Conservation (phyloP, 2,113 vertebrate genomes). For the Cavia porcellus region DNA sequence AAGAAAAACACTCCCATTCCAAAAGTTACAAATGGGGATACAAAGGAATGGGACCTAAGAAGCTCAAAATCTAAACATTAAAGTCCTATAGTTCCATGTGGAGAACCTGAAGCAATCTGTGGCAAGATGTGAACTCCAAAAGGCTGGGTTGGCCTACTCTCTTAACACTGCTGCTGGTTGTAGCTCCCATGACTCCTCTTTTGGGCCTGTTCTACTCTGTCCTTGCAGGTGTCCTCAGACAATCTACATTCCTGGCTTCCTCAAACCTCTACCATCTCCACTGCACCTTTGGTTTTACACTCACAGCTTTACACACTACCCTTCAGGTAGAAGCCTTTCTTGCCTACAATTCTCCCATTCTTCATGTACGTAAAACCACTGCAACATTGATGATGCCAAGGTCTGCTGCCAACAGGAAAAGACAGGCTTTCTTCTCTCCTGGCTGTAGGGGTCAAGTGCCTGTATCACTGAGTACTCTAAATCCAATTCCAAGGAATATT, state of each 20-base stretch:
- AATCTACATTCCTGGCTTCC: background rate
- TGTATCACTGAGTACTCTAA: background rate
- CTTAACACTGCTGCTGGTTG: background rate
- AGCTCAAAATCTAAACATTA: background rate
- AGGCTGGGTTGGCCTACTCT: background rate
- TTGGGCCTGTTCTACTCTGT: background rate
- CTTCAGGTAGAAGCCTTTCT: background rate
- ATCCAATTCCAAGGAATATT: background rate
- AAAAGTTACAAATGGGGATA: background rate
- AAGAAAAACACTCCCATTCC: background rate
- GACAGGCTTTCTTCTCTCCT: background rate
- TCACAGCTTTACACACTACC: background rate
- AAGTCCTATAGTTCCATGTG: background rate
- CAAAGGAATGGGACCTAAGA: background rate
- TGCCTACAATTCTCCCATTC: background rate
- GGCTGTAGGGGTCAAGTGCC: background rate
- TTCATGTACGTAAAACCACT: background rate
- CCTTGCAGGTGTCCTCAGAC: background rate
- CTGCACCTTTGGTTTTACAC: background rate
- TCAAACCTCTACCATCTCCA: background rate
- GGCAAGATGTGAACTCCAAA: background rate
- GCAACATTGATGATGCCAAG: background rate
- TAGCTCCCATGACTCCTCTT: background rate
- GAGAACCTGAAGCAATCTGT: background rate
- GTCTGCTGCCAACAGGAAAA: background rate